Conservation (phyloP, 1,140 invertebrate genomes). For the Chymomyza costata region DNA sequence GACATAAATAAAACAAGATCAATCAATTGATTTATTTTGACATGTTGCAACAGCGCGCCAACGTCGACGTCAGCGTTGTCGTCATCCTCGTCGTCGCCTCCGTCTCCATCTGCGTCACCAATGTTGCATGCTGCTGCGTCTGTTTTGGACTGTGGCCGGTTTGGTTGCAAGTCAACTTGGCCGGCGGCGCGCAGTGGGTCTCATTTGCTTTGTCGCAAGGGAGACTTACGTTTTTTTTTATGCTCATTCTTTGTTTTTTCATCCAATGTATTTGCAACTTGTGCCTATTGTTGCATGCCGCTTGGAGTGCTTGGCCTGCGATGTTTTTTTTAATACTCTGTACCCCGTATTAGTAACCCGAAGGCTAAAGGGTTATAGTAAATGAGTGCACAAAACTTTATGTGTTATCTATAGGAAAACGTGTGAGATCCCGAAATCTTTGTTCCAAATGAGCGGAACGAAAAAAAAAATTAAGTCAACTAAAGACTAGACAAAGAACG, state of each 20-base stretch:
- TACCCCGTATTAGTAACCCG: too few species aligned
- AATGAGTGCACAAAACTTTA: too few species aligned
- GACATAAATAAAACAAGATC: conserved; percentile 76
- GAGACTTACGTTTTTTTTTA: conserved; percentile 45
- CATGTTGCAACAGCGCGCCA: conserved; percentile 67
- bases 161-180: conserved; percentile 6
- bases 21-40: conserved; percentile 76
- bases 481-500: too few species aligned
- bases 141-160: conserved; percentile 38
- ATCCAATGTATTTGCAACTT: conserved; percentile 51
- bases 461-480: too few species aligned
- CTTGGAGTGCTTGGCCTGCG: neutral
- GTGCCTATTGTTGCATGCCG: conserved; percentile 31
- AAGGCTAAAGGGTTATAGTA: too few species aligned
- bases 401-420: too few species aligned
- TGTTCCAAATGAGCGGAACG: too few species aligned
- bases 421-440: too few species aligned
- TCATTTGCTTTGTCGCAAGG: conserved; percentile 66
- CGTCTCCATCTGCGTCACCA: conserved; percentile 25
- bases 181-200: conserved; percentile 35
- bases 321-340: too few species aligned
- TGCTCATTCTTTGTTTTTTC: conserved; percentile 25
- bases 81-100: conserved; percentile 6
- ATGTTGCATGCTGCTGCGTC: conserved; percentile 32
- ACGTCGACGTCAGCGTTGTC: conserved; percentile 13